Percentiles rank a stretch among this genome's conserved stretches.
Evolutionary conservation across 2,797 vertebrate species (phyloP).

Genomic region (Rhabdomys pumilio): DNA sequence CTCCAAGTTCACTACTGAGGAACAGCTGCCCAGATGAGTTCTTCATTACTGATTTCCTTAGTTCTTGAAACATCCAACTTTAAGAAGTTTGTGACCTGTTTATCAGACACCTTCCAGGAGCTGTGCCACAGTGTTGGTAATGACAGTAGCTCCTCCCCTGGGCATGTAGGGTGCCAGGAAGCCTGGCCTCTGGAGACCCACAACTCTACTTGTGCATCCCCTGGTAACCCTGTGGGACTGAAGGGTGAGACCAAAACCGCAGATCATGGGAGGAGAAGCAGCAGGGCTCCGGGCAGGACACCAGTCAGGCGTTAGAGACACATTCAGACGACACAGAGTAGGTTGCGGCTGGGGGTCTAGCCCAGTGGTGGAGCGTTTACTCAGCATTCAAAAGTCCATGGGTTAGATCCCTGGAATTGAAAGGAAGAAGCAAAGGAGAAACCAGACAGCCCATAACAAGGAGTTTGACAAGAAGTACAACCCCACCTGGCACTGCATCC

Average conservation of each 20-base stretch:
- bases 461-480: neutral
- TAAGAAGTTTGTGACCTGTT: constrained; percentile 18
- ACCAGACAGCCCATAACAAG: neutral
- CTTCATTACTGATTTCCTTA: constrained; percentile 25
- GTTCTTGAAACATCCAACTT: constrained; percentile 52
- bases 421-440: neutral
- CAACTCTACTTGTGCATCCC: neutral
- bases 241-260: neutral
- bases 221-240: neutral
- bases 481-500: neutral
- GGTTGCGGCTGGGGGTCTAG: no score
- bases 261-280: no score
- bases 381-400: neutral
- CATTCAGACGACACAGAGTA: neutral
- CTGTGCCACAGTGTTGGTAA: neutral
- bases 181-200: neutral
- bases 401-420: neutral
- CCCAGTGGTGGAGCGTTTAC: neutral
- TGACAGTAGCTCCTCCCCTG: neutral
- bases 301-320: neutral
- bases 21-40: neutral
- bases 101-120: constrained; percentile 5
- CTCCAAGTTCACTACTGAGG: neutral
- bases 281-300: neutral
- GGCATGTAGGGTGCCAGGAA: neutral